phyloP scores from a whole-genome alignment of 2,888 invertebrate genomes.

The Anarsia innoxiella region DNA sequence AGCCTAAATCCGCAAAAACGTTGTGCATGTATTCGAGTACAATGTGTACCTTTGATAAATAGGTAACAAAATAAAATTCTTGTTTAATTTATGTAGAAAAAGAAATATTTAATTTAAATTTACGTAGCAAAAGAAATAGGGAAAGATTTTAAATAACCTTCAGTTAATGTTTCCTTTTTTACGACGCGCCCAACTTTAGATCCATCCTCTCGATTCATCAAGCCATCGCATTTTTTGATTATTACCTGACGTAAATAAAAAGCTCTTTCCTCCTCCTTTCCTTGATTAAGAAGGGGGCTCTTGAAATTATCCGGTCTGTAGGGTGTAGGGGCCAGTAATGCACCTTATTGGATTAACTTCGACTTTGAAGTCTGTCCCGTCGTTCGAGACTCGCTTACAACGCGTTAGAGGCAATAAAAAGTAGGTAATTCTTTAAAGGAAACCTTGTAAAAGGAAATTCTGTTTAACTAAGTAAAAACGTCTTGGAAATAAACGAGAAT shows the following conservation, averaged over 20 bases:
- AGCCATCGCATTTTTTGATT: conserved; percentile 36
- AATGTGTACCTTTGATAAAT: too few species aligned
- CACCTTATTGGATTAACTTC: conserved; percentile 66
- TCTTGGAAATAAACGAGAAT: conserved; percentile 9
- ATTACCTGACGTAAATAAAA: conserved; percentile 55
- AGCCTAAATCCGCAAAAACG: too few species aligned
- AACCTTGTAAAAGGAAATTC: conserved; percentile 49
- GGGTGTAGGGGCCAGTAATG: conserved; percentile 40
- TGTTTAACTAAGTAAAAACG: conserved; percentile 41
- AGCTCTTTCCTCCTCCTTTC: conserved; percentile 36
- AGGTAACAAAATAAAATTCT: too few species aligned
- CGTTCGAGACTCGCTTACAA: conserved; percentile 44
- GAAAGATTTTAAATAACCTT: too few species aligned
- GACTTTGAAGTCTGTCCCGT: conserved; percentile 58
- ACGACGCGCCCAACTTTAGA: too few species aligned
- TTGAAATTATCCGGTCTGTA: conserved; percentile 52
- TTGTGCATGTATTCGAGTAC: too few species aligned
- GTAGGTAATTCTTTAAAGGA: conserved; percentile 57
- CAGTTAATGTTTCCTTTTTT: too few species aligned
- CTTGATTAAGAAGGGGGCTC: conserved; percentile 56
- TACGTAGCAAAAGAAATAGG: too few species aligned
- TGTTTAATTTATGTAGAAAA: too few species aligned
- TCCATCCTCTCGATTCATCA: conserved; percentile 38
- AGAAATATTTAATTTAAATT: too few species aligned
- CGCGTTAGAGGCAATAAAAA: conserved; percentile 61